phyloP scores from a whole-genome alignment of 2,888 invertebrate genomes.

The Mythimna lalbum region DNA sequence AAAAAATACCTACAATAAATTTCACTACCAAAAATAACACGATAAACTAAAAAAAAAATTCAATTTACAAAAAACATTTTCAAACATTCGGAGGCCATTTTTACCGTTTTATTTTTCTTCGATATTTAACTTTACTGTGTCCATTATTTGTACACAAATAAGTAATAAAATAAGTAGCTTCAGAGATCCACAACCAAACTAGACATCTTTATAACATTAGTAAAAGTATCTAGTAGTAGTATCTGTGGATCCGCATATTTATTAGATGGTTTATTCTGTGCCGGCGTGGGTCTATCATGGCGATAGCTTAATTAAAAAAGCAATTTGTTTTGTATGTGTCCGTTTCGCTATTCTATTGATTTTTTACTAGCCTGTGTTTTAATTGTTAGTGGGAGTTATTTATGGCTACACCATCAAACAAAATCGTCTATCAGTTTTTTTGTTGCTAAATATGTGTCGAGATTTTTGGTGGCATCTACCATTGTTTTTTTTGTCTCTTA shows the following conservation, averaged over 20 bases:
- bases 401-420: neutral
- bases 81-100: no score
- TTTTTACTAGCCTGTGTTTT: conserved; percentile 18
- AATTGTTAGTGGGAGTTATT: conserved; percentile 11
- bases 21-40: no score
- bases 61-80: no score
- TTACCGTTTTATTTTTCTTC: no score
- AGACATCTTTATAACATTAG: neutral
- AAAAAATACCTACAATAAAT: no score
- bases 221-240: neutral
- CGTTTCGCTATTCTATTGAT: conserved; percentile 37
- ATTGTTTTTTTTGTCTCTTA: neutral
- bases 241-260: conserved; percentile 15
- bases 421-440: neutral
- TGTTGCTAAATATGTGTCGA: neutral
- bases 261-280: conserved; percentile 26
- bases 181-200: neutral
- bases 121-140: no score
- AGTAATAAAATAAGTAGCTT: no score
- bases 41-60: no score
- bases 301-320: conserved; percentile 47
- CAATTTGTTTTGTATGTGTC: conserved; percentile 32
- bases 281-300: conserved; percentile 19
- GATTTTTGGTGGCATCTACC: neutral
- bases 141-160: no score